These are phyloP conservation scores for Cygnus olor DNA, from an alignment of 2,797 vertebrate species.

Conservation along the genomic window DNA sequence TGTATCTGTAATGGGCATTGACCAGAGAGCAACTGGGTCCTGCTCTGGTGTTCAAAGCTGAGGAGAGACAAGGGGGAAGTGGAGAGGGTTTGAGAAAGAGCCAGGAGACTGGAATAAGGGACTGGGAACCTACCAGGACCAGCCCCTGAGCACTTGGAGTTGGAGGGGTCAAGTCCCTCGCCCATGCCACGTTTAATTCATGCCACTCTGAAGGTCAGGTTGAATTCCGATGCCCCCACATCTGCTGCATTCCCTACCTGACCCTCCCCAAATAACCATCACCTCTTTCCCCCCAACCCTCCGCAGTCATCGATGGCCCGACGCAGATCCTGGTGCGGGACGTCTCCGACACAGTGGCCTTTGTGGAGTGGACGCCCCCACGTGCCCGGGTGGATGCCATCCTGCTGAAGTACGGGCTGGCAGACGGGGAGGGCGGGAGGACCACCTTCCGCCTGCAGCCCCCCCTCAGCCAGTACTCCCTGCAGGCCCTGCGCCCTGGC, in stretches of 20 bases:
- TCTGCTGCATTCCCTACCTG: neutral
- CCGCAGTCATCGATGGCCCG: constrained; percentile 91
- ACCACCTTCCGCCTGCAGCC: constrained; percentile 95
- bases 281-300: neutral
- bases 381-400: constrained; percentile 93
- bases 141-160: neutral
- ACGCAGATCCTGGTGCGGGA: constrained; percentile 92
- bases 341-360: constrained; percentile 94
- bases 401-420: constrained; percentile 89
- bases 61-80: neutral
- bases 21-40: neutral
- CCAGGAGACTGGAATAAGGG: neutral
- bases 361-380: constrained; percentile 94
- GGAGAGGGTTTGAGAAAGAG: neutral
- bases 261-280: neutral
- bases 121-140: neutral
- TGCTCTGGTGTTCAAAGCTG: neutral
- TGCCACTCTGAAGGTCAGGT: neutral
- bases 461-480: constrained; percentile 94
- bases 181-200: neutral
- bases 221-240: neutral
- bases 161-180: fast-evolving
- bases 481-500: constrained; percentile 91
- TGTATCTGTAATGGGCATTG: neutral
- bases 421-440: constrained; percentile 86